phyloP scores from a whole-genome alignment of 2,113 vertebrate genomes.

The Oncorhynchus gorbuscha region DNA sequence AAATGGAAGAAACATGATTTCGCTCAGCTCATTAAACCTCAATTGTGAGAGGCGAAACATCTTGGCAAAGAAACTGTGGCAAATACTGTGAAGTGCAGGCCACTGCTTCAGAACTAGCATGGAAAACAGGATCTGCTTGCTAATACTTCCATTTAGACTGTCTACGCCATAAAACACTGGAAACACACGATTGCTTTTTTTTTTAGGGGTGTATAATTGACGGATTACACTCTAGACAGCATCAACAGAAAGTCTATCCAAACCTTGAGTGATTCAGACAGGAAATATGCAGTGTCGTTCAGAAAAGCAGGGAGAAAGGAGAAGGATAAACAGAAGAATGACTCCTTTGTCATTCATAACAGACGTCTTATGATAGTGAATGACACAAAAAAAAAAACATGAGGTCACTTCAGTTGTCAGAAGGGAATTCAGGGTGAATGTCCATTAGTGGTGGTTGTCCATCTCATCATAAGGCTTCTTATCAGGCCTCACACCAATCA shows the following conservation, averaged over 20 bases:
- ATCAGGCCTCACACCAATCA: too few species aligned
- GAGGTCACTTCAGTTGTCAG: slow-evolving; percentile 16
- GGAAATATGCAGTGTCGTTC: slow-evolving; percentile 22
- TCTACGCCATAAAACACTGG: slow-evolving; percentile 17
- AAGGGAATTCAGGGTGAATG: not conserved
- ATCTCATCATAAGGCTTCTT: too few species aligned
- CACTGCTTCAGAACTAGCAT: slow-evolving; percentile 2
- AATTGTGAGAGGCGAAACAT: not conserved
- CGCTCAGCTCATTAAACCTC: too few species aligned
- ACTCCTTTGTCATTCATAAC: slow-evolving; percentile 34
- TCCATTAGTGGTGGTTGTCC: not conserved
- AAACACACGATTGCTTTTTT: slow-evolving; percentile 8
- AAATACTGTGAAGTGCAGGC: too few species aligned
- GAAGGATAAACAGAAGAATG: slow-evolving; percentile 30
- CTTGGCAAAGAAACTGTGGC: slow-evolving; percentile 21
- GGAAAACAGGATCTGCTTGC: slow-evolving; percentile 33
- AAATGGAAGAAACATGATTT: too few species aligned
- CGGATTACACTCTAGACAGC: not conserved
- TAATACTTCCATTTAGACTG: slow-evolving; percentile 14
- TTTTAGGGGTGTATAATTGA: not conserved
- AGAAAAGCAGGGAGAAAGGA: slow-evolving; percentile 8
- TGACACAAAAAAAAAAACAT: slow-evolving; percentile 22
- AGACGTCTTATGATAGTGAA: slow-evolving; percentile 28
- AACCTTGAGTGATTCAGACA: slow-evolving; percentile 23
- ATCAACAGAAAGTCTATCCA: slow-evolving; percentile 8